phyloP scores from a whole-genome alignment of 2,113 vertebrate genomes.

The Clinocottus analis region DNA sequence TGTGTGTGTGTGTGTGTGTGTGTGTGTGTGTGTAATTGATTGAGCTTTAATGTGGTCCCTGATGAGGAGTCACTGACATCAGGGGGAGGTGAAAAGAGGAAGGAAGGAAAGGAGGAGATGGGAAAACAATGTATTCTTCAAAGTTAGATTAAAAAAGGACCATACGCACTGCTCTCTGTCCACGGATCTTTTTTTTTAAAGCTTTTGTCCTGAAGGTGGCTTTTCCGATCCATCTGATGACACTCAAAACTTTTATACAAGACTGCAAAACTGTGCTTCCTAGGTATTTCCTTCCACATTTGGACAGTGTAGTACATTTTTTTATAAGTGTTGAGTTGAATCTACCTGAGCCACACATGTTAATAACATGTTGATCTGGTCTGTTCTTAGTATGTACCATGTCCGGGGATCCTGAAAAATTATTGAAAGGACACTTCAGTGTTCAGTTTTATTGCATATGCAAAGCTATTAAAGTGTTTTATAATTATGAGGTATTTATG shows the following conservation, averaged over 20 bases:
- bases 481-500: not conserved
- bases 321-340: not conserved
- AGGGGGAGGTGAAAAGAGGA: constrained; percentile 49
- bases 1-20: constrained; percentile 39
- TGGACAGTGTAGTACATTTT: not conserved
- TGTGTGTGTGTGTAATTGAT: constrained; percentile 72
- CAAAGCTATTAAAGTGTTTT: not conserved
- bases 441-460: not conserved
- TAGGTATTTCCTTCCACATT: not conserved
- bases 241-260: constrained; percentile 16
- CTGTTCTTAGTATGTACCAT: not conserved
- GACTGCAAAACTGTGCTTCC: not conserved
- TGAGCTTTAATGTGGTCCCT: constrained; percentile 80
- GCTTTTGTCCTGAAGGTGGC: not conserved
- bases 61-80: constrained; percentile 75
- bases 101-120: constrained; percentile 41
- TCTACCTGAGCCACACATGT: not conserved
- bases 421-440: not conserved
- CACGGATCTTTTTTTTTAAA: constrained; percentile 19
- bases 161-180: constrained; percentile 22
- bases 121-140: constrained; percentile 53
- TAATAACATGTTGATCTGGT: not conserved
- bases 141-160: constrained; percentile 47
- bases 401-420: not conserved
- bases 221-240: not conserved